A percentile compares a stretch with the other conserved stretches of the same genome.
phyloP scores from a whole-genome alignment of 1,140 invertebrate species.

The Diorhabda elongata region DNA sequence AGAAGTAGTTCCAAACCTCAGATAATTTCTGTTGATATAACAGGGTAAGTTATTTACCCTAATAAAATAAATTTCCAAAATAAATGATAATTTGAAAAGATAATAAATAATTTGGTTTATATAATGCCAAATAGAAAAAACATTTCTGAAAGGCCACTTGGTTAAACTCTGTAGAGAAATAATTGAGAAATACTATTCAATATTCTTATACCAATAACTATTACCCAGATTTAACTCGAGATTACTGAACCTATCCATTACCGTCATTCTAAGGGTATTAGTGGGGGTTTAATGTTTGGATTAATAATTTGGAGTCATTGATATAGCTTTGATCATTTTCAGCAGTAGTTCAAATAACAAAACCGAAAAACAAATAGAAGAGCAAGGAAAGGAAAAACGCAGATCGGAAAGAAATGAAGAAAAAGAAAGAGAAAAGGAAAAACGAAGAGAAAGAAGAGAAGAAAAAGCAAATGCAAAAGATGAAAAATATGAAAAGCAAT shows the following conservation, averaged over 20 bases:
- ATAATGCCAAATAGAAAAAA: too few relatives aligned
- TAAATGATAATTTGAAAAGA: too few relatives aligned
- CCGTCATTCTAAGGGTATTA: too few relatives aligned
- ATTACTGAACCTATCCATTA: too few relatives aligned
- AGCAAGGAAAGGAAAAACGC: slow-evolving; percentile 51
- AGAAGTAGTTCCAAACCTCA: slow-evolving; percentile 5
- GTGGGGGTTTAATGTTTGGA: too few relatives aligned
- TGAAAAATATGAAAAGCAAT: slow-evolving; percentile 16
- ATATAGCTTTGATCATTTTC: slow-evolving; percentile 1
- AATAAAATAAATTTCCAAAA: too few relatives aligned
- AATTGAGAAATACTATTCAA: too few relatives aligned
- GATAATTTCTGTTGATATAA: slow-evolving; percentile 7
- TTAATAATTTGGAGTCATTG: not conserved
- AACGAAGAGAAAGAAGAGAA: slow-evolving; percentile 37
- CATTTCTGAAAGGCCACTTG: too few relatives aligned
- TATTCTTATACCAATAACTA: too few relatives aligned
- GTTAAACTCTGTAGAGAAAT: too few relatives aligned
- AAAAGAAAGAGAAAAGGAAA: slow-evolving; percentile 41
- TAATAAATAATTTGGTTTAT: too few relatives aligned
- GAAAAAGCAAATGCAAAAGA: slow-evolving; percentile 24
- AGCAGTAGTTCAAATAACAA: slow-evolving; percentile 28
- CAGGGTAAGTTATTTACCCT: slow-evolving; percentile 5
- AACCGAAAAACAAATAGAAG: slow-evolving; percentile 28
- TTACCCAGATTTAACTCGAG: too few relatives aligned
- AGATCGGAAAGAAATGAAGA: slow-evolving; percentile 46